phyloP scores from a whole-genome alignment of 2,888 invertebrate genomes.

The Scaptomyza polygonia region DNA sequence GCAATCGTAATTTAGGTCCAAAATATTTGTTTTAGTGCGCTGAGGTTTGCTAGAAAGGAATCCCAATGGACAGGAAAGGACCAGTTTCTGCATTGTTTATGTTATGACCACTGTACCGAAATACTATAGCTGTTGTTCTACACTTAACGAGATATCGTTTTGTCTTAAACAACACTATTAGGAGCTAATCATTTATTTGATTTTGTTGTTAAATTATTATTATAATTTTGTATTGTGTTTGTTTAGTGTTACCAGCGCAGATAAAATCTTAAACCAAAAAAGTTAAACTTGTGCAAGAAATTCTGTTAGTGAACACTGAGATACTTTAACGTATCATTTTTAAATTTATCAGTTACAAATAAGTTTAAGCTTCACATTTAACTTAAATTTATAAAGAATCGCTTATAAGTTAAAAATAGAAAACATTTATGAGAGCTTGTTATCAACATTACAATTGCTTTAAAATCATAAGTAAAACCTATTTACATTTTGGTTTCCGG shows the following conservation, averaged over 20 bases:
- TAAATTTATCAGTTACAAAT: background rate
- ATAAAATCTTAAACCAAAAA: background rate
- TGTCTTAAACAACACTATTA: too few species aligned
- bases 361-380: background rate
- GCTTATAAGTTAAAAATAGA: too few species aligned
- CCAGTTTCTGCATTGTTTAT: constrained; percentile 61
- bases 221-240: too few species aligned
- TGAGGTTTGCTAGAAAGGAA: constrained; percentile 49
- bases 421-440: too few species aligned
- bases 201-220: too few species aligned
- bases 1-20: constrained; percentile 68
- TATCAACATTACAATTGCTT: too few species aligned
- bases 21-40: constrained; percentile 19
- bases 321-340: background rate
- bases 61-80: constrained; percentile 51
- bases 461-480: too few species aligned
- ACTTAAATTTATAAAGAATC: background rate
- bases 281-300: background rate
- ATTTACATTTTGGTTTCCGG: too few species aligned
- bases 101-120: too few species aligned
- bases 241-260: constrained; percentile 21
- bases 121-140: too few species aligned
- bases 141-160: too few species aligned
- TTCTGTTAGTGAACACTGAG: constrained; percentile 1
- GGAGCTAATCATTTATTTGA: too few species aligned